Percentiles rank a stretch among this genome's conserved stretches.
Evolutionary conservation across 1,140 invertebrate genomes (phyloP).

Genomic region (Charaxes varanes): DNA sequence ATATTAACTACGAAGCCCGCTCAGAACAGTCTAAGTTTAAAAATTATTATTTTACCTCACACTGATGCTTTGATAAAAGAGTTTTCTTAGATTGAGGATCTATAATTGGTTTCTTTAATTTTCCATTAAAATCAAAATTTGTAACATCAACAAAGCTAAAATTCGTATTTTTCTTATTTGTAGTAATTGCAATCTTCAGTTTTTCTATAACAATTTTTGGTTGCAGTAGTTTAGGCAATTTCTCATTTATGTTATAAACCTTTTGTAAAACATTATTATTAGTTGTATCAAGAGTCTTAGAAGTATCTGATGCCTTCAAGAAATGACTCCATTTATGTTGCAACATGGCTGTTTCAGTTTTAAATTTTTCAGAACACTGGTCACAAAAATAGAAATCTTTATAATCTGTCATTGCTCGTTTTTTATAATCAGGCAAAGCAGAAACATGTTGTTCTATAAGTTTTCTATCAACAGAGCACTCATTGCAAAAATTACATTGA

Average conservation of each 20-base stretch:
- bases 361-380: conserved; percentile 46
- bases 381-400: conserved; percentile 55
- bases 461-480: conserved; percentile 31
- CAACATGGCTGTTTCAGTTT: conserved; percentile 42
- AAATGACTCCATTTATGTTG: conserved; percentile 58
- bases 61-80: conserved; percentile 42
- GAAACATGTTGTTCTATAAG: conserved; percentile 37
- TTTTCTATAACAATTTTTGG: conserved; percentile 39
- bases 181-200: conserved; percentile 10
- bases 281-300: no score
- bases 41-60: conserved; percentile 29
- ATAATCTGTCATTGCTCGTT: conserved; percentile 40
- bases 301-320: no score
- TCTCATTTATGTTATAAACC: conserved; percentile 31
- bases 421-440: conserved; percentile 37
- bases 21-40: not conserved
- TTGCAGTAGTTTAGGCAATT: conserved; percentile 34
- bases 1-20: no score
- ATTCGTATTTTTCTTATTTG: not conserved
- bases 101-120: conserved; percentile 30
- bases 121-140: conserved; percentile 16
- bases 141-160: conserved; percentile 20
- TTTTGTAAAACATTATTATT: conserved; percentile 18
- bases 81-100: conserved; percentile 42
- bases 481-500: conserved; percentile 52